Conservation (phyloP, 2,797 vertebrate species). For the Pogoniulus pusillus region DNA sequence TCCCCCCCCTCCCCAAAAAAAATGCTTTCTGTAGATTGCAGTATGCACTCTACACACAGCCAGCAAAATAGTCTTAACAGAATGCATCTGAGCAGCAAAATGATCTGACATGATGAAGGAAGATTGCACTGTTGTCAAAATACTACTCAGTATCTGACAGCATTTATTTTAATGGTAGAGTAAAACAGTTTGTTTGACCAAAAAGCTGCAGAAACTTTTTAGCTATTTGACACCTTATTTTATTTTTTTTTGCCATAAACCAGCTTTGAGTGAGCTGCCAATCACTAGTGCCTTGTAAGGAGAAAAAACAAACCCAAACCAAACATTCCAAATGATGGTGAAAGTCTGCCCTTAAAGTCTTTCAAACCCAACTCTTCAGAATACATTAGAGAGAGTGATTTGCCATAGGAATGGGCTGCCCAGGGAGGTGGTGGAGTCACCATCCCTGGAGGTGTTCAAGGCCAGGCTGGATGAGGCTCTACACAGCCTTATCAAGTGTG, state of each 20-base stretch:
- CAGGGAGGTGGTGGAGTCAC: no score
- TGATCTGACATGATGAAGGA: constrained; percentile 58
- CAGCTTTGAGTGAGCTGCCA: constrained; percentile 43
- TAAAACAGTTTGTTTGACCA: constrained; percentile 36
- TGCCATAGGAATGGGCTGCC: no score
- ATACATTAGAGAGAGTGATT: no score
- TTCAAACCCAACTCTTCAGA: background rate
- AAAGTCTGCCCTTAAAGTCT: background rate
- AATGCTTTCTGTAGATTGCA: constrained; percentile 56
- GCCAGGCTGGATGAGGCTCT: no score
- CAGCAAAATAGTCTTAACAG: constrained; percentile 53
- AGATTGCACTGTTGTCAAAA: constrained; percentile 69
- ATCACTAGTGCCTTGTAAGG: background rate
- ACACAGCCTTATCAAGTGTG: no score
- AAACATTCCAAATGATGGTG: background rate
- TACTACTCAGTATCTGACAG: constrained; percentile 51
- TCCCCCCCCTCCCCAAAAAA: no score
- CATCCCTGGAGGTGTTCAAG: no score
- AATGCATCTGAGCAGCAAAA: constrained; percentile 55
- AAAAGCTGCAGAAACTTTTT: constrained; percentile 49
- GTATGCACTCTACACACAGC: constrained; percentile 54
- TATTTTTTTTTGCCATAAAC: constrained; percentile 5
- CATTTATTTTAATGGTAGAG: constrained; percentile 52
- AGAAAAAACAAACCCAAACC: background rate
- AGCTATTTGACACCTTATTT: constrained; percentile 38